phyloP scores from a whole-genome alignment of 2,888 invertebrate species.

The Hydrotaea diabolus region DNA sequence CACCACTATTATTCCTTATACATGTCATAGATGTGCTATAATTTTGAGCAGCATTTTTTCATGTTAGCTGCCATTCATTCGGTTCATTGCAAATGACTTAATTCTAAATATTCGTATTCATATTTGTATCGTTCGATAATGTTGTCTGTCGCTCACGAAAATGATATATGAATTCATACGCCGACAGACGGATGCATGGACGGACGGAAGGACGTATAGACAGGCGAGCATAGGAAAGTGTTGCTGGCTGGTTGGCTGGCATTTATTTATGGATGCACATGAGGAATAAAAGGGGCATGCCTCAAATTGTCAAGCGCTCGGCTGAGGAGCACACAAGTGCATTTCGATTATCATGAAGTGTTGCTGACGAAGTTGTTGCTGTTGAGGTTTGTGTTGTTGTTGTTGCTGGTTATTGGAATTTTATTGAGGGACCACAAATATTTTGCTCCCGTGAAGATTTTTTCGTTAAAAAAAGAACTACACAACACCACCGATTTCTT shows the following conservation, averaged over 20 bases:
- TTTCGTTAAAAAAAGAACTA: slow-evolving; percentile 19
- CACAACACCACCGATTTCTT: slow-evolving; percentile 6
- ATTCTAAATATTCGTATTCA: slow-evolving; percentile 51
- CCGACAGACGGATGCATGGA: background rate
- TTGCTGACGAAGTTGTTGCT: slow-evolving; percentile 39
- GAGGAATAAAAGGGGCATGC: slow-evolving; percentile 31
- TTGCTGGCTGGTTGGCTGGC: background rate
- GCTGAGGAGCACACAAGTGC: slow-evolving; percentile 50
- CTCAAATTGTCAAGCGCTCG: slow-evolving; percentile 24
- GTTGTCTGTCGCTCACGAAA: slow-evolving; percentile 12
- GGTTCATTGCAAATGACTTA: slow-evolving; percentile 61
- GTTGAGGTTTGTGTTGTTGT: background rate
- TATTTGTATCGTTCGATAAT: slow-evolving; percentile 46
- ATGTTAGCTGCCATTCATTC: slow-evolving; percentile 44
- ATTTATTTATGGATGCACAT: slow-evolving; percentile 34
- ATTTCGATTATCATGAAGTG: slow-evolving; percentile 55
- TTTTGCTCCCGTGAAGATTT: slow-evolving; percentile 67
- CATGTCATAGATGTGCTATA: background rate
- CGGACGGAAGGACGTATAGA: background rate
- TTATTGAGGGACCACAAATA: slow-evolving; percentile 51
- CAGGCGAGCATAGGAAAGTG: background rate
- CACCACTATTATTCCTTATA: too few relatives aligned
- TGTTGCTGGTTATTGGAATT: slow-evolving; percentile 41
- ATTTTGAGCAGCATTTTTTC: background rate
- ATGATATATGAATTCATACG: slow-evolving; percentile 18